Percentiles rank a stretch among this genome's conserved stretches.
Evolutionary conservation across 2,113 vertebrate genomes (phyloP).

Genomic region (Lepus americanus): DNA sequence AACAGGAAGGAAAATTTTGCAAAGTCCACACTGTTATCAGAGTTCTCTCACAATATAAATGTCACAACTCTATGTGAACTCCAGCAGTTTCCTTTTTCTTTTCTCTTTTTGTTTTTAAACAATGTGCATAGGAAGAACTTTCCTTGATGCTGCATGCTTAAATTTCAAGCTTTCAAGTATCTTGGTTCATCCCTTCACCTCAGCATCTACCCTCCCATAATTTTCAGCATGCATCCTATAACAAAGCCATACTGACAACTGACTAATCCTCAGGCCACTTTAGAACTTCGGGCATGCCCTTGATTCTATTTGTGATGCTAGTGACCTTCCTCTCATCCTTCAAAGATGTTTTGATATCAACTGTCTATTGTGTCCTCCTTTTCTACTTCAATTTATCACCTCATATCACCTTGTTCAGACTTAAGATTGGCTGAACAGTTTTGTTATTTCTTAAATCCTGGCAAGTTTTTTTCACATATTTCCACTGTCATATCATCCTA

Average conservation of each 20-base stretch:
- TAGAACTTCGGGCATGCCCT: not conserved
- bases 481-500: not conserved
- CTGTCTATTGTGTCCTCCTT: not conserved
- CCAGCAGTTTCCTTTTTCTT: not conserved
- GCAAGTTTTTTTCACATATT: not conserved
- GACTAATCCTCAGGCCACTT: not conserved
- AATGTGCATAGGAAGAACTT: not conserved
- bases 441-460: not conserved
- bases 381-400: not conserved
- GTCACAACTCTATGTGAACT: not conserved
- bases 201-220: not conserved
- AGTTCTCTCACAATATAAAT: not conserved
- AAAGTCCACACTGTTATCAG: not conserved
- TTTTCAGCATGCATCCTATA: not conserved
- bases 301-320: not conserved
- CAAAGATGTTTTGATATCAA: not conserved
- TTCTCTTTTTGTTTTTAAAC: no score
- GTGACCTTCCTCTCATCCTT: not conserved
- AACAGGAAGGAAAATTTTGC: not conserved
- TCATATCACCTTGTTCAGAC: not conserved
- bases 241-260: not conserved
- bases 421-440: not conserved
- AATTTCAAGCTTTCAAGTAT: not conserved
- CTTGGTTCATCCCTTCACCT: not conserved
- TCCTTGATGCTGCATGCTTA: not conserved